Conservation (phyloP, 2,888 invertebrate genomes). For the Apamea epomidion region DNA sequence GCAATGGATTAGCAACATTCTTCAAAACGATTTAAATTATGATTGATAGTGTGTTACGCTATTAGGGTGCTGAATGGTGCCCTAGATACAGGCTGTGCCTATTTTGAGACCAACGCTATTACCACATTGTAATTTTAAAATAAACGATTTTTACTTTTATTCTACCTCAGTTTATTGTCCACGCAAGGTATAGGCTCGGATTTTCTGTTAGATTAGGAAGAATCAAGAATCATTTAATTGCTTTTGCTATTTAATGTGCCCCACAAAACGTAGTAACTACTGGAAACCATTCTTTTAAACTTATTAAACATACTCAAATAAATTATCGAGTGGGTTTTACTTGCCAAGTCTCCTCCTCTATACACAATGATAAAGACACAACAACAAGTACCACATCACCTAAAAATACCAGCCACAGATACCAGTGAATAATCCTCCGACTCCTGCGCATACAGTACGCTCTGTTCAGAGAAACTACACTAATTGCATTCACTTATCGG, state of each 20-base stretch:
- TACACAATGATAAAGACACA: background rate
- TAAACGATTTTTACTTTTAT: too few relatives aligned
- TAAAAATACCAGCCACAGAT: slow-evolving; percentile 39
- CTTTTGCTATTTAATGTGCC: background rate
- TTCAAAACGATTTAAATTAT: too few relatives aligned
- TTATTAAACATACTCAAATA: background rate
- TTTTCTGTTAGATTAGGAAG: too few relatives aligned
- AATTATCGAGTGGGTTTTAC: background rate
- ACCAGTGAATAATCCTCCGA: slow-evolving; percentile 47
- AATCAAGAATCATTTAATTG: background rate
- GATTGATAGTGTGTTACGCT: too few relatives aligned
- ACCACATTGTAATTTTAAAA: too few relatives aligned
- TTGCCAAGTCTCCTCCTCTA: background rate
- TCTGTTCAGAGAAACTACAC: slow-evolving; percentile 53
- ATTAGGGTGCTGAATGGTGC: too few relatives aligned
- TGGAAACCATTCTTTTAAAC: background rate
- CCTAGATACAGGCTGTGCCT: too few relatives aligned
- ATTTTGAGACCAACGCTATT: too few relatives aligned
- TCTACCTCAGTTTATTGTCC: background rate
- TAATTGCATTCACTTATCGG: slow-evolving; percentile 58
- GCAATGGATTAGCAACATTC: too few relatives aligned
- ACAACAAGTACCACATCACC: slow-evolving; percentile 17
- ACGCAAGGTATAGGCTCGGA: background rate
- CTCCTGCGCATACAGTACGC: slow-evolving; percentile 40
- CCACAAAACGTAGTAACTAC: background rate